These are phyloP conservation scores for Enoplosus armatus DNA, from an alignment of 2,797 vertebrate genomes.

Conservation along the genomic window DNA sequence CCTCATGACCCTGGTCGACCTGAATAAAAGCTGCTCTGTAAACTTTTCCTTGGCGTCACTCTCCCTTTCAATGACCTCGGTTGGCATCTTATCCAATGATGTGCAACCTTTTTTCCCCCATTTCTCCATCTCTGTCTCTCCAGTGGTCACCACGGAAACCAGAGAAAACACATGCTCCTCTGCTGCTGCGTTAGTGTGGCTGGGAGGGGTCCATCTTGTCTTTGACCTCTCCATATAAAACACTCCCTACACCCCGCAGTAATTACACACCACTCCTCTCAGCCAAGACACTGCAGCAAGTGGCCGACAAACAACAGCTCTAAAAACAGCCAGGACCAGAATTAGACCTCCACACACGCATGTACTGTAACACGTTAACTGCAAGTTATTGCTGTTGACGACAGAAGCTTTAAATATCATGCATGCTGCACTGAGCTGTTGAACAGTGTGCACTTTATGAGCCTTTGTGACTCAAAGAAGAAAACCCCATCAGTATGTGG, in stretches of 20 bases:
- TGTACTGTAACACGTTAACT: slow-evolving; percentile 27
- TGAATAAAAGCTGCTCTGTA: slow-evolving; percentile 58
- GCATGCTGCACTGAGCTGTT: slow-evolving; percentile 26
- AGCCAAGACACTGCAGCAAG: slow-evolving; percentile 44
- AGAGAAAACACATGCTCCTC: slow-evolving; percentile 53
- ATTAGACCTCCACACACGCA: slow-evolving; percentile 37
- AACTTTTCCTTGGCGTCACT: slow-evolving; percentile 54
- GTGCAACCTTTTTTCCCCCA: slow-evolving; percentile 20
- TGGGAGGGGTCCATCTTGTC: slow-evolving; percentile 66
- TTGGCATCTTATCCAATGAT: slow-evolving; percentile 42
- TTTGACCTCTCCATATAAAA: slow-evolving; percentile 72
- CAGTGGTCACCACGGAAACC: slow-evolving; percentile 55
- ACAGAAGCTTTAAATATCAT: slow-evolving; percentile 32
- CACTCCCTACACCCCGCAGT: slow-evolving; percentile 59
- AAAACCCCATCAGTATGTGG: slow-evolving; percentile 2
- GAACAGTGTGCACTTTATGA: slow-evolving; percentile 44
- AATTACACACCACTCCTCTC: slow-evolving; percentile 62
- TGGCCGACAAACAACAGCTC: slow-evolving; percentile 58
- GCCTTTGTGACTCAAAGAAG: slow-evolving; percentile 29
- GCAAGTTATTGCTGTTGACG: slow-evolving; percentile 46
- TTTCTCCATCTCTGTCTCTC: slow-evolving; percentile 24
- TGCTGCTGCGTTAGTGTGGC: slow-evolving; percentile 53
- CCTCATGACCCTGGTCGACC: slow-evolving; percentile 54
- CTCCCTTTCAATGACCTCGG: slow-evolving; percentile 40
- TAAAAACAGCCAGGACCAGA: slow-evolving; percentile 60